These are phyloP conservation scores for Ditylenchus dipsaci DNA, from an alignment of 1,140 invertebrate genomes.

Conservation along the genomic window DNA sequence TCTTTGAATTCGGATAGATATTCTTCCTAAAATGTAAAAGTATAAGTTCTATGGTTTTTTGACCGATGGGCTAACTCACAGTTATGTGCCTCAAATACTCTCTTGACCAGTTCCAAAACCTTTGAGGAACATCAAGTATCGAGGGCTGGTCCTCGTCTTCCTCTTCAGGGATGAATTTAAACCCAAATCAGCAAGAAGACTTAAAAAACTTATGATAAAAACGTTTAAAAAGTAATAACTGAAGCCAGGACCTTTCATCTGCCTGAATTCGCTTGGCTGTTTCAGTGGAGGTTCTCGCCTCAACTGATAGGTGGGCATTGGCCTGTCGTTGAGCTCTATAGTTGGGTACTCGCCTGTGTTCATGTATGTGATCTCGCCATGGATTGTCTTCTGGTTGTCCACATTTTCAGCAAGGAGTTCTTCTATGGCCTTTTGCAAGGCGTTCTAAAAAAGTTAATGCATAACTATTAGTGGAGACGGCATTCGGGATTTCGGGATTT, in stretches of 20 bases:
- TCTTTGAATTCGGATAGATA: slow-evolving; percentile 25
- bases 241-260: background rate
- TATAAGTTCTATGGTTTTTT: too few relatives aligned
- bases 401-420: slow-evolving; percentile 33
- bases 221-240: too few relatives aligned
- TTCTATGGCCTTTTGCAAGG: slow-evolving; percentile 34
- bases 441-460: slow-evolving; percentile 12
- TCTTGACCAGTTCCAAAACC: slow-evolving; percentile 43
- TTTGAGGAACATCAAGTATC: slow-evolving; percentile 34
- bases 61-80: too few relatives aligned
- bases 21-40: slow-evolving; percentile 11
- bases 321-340: slow-evolving; percentile 20
- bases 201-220: too few relatives aligned
- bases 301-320: slow-evolving; percentile 33
- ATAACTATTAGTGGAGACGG: too few relatives aligned
- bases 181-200: slow-evolving; percentile 24
- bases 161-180: slow-evolving; percentile 41
- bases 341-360: slow-evolving; percentile 40
- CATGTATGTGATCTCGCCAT: slow-evolving; percentile 39
- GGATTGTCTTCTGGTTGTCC: slow-evolving; percentile 29
- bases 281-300: slow-evolving; percentile 3
- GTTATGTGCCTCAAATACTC: slow-evolving; percentile 22
- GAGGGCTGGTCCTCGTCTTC: slow-evolving; percentile 29
- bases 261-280: background rate
- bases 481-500: too few relatives aligned